Evolutionary conservation across 2,797 vertebrate genomes (phyloP), one percentile per base, ranked within the genome.

Genomic region (Cyprinodon diabolis): DNA sequence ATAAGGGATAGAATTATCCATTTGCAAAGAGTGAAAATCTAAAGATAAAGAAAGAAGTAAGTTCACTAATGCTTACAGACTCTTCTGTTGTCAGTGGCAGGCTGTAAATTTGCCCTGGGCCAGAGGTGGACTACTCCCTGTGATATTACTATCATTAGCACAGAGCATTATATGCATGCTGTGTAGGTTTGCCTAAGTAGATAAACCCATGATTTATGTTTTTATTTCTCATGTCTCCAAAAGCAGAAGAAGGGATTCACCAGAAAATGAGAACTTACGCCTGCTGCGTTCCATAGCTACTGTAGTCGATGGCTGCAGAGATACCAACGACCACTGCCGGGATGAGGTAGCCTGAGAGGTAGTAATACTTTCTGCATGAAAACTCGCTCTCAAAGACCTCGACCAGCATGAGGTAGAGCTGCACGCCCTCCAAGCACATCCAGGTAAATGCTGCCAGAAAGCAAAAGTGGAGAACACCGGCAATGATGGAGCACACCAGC

Each of bases 311-410:
- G 83, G 97, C 98, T 47, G 97, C 97, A 0, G 97, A 99, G 86
- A 99, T 96, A 65, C 97, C 98, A 83, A 99, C 98, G 74, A 99
- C 97, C 17, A 95, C 94, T n/a, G 97, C 96, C 15, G 98, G 98
- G 88, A 98, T 96, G 89, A 99, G 96, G 94, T 99, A 99, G 70
- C 97, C 98, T 30, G 95, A 96, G 72, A 97, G 89, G 75, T 99
- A 99, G 88, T 98, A 99, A 90, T 99, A 99, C 90, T 98, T 99
- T 87, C 96, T 95, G 87, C 98, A 97, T 37, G 98, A 99, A 94
- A 97, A 98, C 92, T 99, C 98, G 82, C 97, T 99, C 93, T 99
- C 98, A 70, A 99, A 99, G 84, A 99, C 97, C 93, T 99, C 98
- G 25, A 98, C 96, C 89, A 99, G 94, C 97, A 99, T 98, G 88